Evolutionary conservation across 2,113 vertebrate genomes (phyloP).

Genomic region (Clupea harengus): DNA sequence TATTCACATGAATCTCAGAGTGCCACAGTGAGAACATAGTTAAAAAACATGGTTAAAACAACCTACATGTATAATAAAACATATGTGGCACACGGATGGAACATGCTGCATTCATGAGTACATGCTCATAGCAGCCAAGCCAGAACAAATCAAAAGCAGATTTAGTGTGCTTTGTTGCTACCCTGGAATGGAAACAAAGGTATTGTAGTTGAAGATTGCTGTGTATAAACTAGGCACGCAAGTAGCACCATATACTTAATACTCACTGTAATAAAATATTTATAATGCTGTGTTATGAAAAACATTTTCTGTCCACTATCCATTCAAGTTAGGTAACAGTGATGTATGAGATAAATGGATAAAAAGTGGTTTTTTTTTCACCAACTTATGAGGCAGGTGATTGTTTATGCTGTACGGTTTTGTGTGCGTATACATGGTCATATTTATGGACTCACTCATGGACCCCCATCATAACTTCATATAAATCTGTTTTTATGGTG

Average conservation of each 20-base stretch:
- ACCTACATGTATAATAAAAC: no score
- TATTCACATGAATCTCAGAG: no score
- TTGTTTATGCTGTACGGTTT: not conserved
- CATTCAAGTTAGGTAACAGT: not conserved
- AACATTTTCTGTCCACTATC: not conserved
- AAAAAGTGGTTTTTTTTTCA: not conserved
- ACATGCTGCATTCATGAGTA: not conserved
- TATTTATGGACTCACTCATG: slow-evolving; percentile 1
- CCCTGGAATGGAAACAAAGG: not conserved
- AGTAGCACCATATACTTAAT: not conserved
- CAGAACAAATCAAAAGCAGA: not conserved
- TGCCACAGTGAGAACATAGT: no score
- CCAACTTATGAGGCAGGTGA: slow-evolving; percentile 1
- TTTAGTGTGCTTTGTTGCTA: not conserved
- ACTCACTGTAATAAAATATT: not conserved
- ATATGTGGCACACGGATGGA: not conserved
- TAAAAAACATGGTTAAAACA: no score
- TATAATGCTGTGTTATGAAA: slow-evolving; percentile 10
- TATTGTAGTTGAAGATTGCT: not conserved
- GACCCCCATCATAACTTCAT: not conserved
- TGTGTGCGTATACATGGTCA: not conserved
- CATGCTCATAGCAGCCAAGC: not conserved
- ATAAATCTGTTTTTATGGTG: slow-evolving; percentile 33
- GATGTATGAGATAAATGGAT: not conserved
- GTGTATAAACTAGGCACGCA: not conserved